Evolutionary conservation across 2,113 vertebrate genomes (phyloP).

Genomic region (Sceloporus tristichus): DNA sequence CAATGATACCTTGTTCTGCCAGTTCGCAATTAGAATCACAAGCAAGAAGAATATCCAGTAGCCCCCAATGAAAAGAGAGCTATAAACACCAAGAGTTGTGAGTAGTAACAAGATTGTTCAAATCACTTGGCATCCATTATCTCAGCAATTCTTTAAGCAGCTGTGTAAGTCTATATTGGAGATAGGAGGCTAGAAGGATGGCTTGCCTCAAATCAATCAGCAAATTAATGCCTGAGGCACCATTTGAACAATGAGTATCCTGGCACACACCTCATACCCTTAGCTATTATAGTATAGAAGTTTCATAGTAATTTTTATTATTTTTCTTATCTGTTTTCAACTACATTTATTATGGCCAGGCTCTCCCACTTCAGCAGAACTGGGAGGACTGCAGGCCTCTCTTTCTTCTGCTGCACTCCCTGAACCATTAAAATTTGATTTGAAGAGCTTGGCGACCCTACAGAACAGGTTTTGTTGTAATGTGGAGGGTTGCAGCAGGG

Average conservation of each 20-base stretch:
- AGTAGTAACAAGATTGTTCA: not conserved
- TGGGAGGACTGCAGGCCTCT: not conserved
- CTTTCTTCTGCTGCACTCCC: not conserved
- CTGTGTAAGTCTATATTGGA: not conserved
- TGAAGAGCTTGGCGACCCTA: not conserved
- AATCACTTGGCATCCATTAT: no score
- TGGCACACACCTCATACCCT: not conserved
- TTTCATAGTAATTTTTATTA: accelerated
- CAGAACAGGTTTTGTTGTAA: not conserved
- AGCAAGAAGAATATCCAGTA: not conserved
- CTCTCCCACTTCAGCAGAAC: not conserved
- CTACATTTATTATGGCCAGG: not conserved
- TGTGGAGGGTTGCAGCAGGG: no score
- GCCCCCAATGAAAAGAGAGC: no score
- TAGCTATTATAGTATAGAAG: not conserved
- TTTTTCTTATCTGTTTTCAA: not conserved
- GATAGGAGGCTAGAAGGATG: not conserved
- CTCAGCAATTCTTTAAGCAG: not conserved
- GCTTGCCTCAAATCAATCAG: not conserved
- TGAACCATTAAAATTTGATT: not conserved
- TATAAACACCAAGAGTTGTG: not conserved
- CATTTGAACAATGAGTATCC: not conserved
- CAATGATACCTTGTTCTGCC: not conserved
- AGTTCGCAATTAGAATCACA: not conserved
- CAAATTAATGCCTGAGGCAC: not conserved